Evolutionary conservation across 1,140 invertebrate species (phyloP).

Genomic region (Drosophila ogumai): DNA sequence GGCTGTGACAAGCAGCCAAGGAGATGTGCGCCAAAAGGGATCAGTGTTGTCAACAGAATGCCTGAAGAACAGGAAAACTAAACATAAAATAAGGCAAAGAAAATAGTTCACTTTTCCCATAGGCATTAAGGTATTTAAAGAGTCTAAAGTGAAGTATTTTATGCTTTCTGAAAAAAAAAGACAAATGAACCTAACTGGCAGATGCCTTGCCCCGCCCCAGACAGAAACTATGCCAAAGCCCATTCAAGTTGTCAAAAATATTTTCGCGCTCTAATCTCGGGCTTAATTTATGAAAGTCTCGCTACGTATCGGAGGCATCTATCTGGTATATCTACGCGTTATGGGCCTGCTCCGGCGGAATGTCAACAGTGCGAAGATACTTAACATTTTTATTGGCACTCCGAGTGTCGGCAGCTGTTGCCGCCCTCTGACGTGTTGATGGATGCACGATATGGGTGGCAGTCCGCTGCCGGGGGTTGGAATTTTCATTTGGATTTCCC

Average conservation of each 20-base stretch:
- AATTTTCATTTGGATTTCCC: slow-evolving; percentile 59
- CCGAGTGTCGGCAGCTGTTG: slow-evolving; percentile 74
- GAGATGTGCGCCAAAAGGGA: slow-evolving; percentile 2
- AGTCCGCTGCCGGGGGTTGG: slow-evolving; percentile 12
- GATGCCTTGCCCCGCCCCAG: slow-evolving; percentile 16
- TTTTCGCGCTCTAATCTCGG: slow-evolving; percentile 51
- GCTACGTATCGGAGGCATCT: slow-evolving; percentile 60
- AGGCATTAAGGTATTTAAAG: background rate
- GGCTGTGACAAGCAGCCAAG: slow-evolving; percentile 29
- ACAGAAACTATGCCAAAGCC: slow-evolving; percentile 54
- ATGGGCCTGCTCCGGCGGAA: slow-evolving; percentile 43
- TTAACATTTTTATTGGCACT: slow-evolving; percentile 85
- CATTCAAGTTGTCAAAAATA: slow-evolving; percentile 70
- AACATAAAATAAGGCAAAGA: slow-evolving; percentile 29
- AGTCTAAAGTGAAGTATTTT: background rate
- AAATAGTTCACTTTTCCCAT: background rate
- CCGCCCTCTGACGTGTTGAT: slow-evolving; percentile 73
- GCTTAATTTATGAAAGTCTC: slow-evolving; percentile 56
- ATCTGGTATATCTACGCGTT: slow-evolving; percentile 61
- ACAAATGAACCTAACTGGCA: slow-evolving; percentile 40
- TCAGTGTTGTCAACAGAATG: background rate
- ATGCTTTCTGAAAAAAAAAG: background rate
- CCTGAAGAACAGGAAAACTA: slow-evolving; percentile 15
- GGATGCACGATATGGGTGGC: slow-evolving; percentile 52
- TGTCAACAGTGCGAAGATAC: slow-evolving; percentile 80